These are phyloP conservation scores for Morus bassanus DNA, from an alignment of 2,797 vertebrate genomes.

Conservation along the genomic window DNA sequence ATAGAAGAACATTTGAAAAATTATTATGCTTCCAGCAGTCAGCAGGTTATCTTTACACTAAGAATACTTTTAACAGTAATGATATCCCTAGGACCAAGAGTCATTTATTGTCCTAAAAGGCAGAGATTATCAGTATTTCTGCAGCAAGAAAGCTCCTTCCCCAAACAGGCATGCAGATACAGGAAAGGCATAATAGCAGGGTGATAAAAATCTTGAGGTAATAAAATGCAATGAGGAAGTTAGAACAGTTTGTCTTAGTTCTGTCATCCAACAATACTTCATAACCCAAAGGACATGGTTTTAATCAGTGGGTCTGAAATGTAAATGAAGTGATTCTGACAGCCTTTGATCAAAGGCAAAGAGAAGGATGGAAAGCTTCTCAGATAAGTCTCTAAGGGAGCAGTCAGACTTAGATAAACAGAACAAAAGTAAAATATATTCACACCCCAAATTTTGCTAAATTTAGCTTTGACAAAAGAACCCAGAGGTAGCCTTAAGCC, in stretches of 20 bases:
- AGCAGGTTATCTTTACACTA: neutral
- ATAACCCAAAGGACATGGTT: constrained; percentile 56
- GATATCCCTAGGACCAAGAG: neutral
- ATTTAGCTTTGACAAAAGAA: constrained; percentile 42
- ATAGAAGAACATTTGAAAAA: neutral
- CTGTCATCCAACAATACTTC: constrained; percentile 55
- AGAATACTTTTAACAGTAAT: neutral
- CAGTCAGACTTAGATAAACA: constrained; percentile 62
- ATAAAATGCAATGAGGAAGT: neutral
- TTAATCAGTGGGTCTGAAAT: constrained; percentile 67
- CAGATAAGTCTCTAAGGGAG: constrained; percentile 56
- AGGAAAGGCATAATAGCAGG: neutral
- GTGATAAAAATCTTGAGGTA: neutral
- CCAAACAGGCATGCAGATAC: neutral
- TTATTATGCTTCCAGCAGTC: neutral
- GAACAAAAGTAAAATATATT: constrained; percentile 56
- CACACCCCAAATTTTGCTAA: constrained; percentile 25
- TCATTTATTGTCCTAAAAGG: neutral
- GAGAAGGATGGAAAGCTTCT: constrained; percentile 47
- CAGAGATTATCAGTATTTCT: neutral
- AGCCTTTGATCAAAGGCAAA: constrained; percentile 66
- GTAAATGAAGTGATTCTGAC: constrained; percentile 67
- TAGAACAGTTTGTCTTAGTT: constrained; percentile 29
- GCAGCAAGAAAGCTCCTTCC: neutral
- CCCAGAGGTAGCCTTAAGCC: constrained; percentile 5